Evolutionary conservation across 30 jellyfish, hydroid and myxozoan species (phyloP).

Genomic region (Pseudorhiza aurosa): DNA sequence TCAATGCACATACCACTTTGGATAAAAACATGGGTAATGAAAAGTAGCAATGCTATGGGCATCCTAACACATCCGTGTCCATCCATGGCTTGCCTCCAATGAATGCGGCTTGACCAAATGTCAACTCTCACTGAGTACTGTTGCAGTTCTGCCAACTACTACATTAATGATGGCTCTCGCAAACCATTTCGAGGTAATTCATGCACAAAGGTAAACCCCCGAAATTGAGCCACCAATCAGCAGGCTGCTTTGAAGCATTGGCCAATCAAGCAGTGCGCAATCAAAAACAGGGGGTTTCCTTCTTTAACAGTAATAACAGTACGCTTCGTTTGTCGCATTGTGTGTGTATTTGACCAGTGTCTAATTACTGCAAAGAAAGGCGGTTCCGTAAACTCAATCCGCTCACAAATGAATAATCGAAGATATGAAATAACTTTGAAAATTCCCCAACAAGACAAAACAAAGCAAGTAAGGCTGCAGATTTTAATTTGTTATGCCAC

Average conservation of each 20-base stretch:
- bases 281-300: slow-evolving; percentile 39
- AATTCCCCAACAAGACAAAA: not conserved
- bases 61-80: slow-evolving; percentile 50
- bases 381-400: slow-evolving; percentile 13
- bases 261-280: slow-evolving; percentile 6
- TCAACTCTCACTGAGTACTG: slow-evolving; percentile 7
- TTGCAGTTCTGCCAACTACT: no score
- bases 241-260: not conserved
- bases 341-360: slow-evolving; percentile 38
- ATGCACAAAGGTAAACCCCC: slow-evolving; percentile 51
- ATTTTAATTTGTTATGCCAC: no score
- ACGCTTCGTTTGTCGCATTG: slow-evolving; percentile 29
- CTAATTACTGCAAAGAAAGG: slow-evolving; percentile 23
- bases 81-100: slow-evolving; percentile 42
- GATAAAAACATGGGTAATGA: not conserved
- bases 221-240: slow-evolving; percentile 14
- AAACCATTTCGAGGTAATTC: slow-evolving; percentile 15
- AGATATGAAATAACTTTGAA: slow-evolving; percentile 1
- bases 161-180: not conserved
- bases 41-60: slow-evolving; percentile 12
- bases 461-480: no score
- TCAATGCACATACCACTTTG: slow-evolving; percentile 9
- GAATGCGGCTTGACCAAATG: slow-evolving; percentile 34
- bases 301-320: not conserved
- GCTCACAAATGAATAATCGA: not conserved